Evolutionary conservation across 1,140 invertebrate species (phyloP).

Genomic region (Hormaphis cornu): DNA sequence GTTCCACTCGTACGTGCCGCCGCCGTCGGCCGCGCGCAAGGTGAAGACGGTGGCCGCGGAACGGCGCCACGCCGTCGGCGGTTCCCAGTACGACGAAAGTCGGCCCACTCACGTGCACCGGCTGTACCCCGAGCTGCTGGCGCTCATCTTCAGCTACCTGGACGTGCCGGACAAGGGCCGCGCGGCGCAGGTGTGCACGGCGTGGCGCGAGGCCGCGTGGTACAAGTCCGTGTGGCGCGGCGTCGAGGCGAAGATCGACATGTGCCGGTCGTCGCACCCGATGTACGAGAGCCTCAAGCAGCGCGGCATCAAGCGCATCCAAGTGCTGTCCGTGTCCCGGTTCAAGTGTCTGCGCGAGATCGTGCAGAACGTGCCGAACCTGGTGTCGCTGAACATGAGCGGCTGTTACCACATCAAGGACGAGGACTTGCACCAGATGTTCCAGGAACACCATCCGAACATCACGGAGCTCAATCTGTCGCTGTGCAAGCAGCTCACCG

Average conservation of each 20-base stretch:
- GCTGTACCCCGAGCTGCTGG: constrained; percentile 83
- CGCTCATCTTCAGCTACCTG: constrained; percentile 82
- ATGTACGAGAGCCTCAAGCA: constrained; percentile 57
- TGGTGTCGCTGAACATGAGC: constrained; percentile 79
- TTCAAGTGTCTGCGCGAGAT: constrained; percentile 75
- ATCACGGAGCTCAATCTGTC: constrained; percentile 76
- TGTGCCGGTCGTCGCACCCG: constrained; percentile 57
- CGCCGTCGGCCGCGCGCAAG: not conserved
- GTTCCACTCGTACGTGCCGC: constrained; percentile 5
- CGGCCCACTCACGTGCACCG: constrained; percentile 65
- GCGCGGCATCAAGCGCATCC: constrained; percentile 76
- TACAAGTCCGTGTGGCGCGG: constrained; percentile 85
- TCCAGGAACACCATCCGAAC: constrained; percentile 59
- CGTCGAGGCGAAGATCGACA: constrained; percentile 80
- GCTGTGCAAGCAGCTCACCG: constrained; percentile 88
- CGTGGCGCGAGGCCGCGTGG: constrained; percentile 86
- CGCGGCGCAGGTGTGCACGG: constrained; percentile 78
- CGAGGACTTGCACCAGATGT: constrained; percentile 71
- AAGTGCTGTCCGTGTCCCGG: constrained; percentile 66
- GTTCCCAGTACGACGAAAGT: constrained; percentile 18
- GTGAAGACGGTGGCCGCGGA: constrained; percentile 8
- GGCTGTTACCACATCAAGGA: constrained; percentile 88
- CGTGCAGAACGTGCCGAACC: constrained; percentile 70
- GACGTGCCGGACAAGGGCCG: constrained; percentile 75
- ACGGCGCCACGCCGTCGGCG: not conserved